phyloP scores from a whole-genome alignment of 2,888 invertebrate genomes.

The Pemphredon lugubris region DNA sequence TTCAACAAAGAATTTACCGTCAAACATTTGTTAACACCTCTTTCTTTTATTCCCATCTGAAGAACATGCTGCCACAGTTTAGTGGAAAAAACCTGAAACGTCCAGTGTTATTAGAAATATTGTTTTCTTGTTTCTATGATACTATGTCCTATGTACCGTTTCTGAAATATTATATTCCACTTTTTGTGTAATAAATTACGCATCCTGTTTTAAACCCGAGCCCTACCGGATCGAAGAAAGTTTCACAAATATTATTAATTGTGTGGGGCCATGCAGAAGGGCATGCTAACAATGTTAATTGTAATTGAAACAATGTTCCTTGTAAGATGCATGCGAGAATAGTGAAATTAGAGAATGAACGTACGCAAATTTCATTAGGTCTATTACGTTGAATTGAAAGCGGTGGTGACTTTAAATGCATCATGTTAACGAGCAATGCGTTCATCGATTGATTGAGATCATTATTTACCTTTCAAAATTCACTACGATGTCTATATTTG shows the following conservation, averaged over 20 bases:
- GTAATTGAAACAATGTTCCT: conserved; percentile 72
- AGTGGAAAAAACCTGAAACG: too few species aligned
- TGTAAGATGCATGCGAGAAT: conserved; percentile 70
- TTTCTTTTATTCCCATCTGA: too few species aligned
- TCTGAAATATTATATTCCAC: conserved; percentile 29
- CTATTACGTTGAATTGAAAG: conserved; percentile 37
- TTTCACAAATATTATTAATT: conserved; percentile 38
- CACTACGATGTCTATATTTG: conserved; percentile 25
- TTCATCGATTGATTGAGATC: conserved; percentile 22
- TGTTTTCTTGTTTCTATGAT: conserved; percentile 24
- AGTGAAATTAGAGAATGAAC: conserved; percentile 44
- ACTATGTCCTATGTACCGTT: conserved; percentile 51
- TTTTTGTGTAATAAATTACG: conserved; percentile 31
- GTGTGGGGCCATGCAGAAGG: conserved; percentile 56
- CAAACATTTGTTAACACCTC: too few species aligned
- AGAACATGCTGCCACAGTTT: too few species aligned
- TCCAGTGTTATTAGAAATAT: not conserved
- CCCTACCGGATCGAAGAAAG: conserved; percentile 30
- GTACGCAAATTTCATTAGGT: conserved; percentile 29
- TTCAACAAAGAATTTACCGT: too few species aligned
- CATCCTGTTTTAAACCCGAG: conserved; percentile 37
- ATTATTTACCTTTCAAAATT: not conserved
- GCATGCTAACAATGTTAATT: conserved; percentile 50
- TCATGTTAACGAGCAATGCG: conserved; percentile 22
- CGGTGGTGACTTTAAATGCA: conserved; percentile 41